A percentile compares a stretch with the other conserved stretches of the same genome.
phyloP scores from a whole-genome alignment of 2,113 vertebrate species.

The Nettapus auritus region DNA sequence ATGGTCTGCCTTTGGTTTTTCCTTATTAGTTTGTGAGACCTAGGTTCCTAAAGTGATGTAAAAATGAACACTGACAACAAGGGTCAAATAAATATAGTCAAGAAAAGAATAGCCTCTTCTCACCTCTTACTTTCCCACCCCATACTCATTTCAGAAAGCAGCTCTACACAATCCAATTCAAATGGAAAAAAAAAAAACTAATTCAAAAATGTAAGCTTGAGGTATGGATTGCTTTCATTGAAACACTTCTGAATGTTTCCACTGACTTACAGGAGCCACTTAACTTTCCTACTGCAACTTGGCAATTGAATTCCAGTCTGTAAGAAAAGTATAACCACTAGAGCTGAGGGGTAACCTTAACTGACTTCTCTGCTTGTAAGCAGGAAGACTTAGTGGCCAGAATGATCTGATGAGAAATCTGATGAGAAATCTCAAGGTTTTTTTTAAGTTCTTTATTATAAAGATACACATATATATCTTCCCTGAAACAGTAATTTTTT shows the following conservation, averaged over 20 bases:
- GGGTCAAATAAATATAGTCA: background rate
- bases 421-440: background rate
- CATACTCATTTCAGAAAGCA: background rate
- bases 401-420: background rate
- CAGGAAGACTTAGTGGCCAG: background rate
- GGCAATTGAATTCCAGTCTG: background rate
- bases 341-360: background rate
- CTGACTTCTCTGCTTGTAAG: background rate
- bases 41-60: background rate
- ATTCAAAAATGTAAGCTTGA: fast-evolving
- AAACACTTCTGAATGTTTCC: background rate
- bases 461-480: background rate
- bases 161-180: background rate
- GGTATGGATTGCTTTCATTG: background rate
- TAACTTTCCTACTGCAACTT: background rate
- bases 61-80: background rate
- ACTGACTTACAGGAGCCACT: background rate
- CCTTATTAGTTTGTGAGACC: background rate
- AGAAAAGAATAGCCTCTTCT: background rate
- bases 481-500: background rate
- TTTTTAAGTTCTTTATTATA: background rate
- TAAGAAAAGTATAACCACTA: background rate
- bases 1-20: background rate
- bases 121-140: background rate
- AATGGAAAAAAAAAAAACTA: background rate